phyloP scores from a whole-genome alignment of 1,140 invertebrate species.

The Phenacoccus solenopsis region DNA sequence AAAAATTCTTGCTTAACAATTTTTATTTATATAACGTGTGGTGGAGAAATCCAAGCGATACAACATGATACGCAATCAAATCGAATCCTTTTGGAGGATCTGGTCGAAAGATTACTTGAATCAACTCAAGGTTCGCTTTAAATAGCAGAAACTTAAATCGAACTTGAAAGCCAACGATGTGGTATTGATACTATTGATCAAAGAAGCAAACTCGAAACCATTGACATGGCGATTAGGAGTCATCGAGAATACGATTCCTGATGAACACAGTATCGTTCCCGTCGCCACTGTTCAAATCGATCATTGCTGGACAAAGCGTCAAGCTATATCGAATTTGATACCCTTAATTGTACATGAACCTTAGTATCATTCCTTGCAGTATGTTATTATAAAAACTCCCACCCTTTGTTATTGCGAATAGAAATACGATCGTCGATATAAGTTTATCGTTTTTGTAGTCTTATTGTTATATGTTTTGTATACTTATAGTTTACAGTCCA shows the following conservation, averaged over 20 bases:
- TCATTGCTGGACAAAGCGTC: no score
- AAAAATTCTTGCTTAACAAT: no score
- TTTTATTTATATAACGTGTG: no score
- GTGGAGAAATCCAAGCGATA: conserved; percentile 21
- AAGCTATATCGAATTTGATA: no score
- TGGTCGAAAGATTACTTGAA: conserved; percentile 28
- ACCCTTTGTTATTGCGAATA: no score
- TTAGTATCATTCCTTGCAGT: no score
- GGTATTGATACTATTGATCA: conserved; percentile 11
- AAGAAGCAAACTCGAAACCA: background rate
- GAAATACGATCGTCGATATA: no score
- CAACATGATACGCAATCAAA: conserved; percentile 23
- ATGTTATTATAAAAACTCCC: no score
- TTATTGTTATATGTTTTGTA: no score
- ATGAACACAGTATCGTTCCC: conserved; percentile 26
- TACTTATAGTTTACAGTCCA: no score
- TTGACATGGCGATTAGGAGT: conserved; percentile 28
- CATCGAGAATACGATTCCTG: conserved; percentile 24
- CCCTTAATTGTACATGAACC: no score
- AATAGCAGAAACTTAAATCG: conserved; percentile 24
- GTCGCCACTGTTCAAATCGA: conserved; percentile 22
- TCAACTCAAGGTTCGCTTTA: conserved; percentile 26
- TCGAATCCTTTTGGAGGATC: conserved; percentile 27
- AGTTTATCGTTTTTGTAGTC: no score
- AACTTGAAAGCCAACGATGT: background rate